Percentiles rank a stretch among this genome's conserved stretches.
Conservation (phyloP, 1,140 invertebrate genomes). For the Aphelenchoides besseyi region DNA sequence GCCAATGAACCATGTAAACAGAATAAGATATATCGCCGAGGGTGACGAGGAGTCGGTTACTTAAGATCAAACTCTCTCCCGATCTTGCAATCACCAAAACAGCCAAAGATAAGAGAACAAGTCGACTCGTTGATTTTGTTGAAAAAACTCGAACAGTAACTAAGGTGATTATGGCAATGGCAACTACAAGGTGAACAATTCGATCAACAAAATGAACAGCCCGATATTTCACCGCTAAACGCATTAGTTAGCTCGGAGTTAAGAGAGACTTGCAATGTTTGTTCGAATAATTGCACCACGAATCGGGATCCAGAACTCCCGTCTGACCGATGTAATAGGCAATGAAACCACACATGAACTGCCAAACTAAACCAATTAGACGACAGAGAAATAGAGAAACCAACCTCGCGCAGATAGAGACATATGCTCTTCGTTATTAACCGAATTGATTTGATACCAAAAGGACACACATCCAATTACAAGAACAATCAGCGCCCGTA, state of each 20-base stretch:
- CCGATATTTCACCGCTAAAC: background rate
- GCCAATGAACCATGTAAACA: background rate
- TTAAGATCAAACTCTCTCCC: background rate
- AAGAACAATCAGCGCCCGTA: background rate
- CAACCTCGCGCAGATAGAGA: background rate
- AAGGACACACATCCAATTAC: background rate
- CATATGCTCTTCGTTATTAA: background rate
- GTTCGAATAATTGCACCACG: background rate
- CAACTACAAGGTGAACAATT: background rate
- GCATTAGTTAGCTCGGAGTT: too few species aligned
- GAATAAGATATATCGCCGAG: background rate
- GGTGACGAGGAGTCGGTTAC: background rate
- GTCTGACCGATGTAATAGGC: constrained; percentile 1
- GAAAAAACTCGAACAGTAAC: background rate
- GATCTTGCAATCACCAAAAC: background rate
- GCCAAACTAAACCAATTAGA: background rate
- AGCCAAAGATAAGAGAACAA: background rate
- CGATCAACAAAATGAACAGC: background rate
- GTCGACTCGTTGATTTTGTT: background rate
- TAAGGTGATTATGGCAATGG: background rate
- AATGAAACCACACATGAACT: constrained; percentile 6
- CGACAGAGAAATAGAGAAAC: background rate
- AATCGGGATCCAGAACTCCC: background rate
- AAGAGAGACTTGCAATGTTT: background rate
- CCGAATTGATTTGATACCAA: background rate